A percentile compares a stretch with the other conserved stretches of the same genome.
Evolutionary conservation across 1,140 invertebrate species (phyloP).

Genomic region (Drepana arcuata): DNA sequence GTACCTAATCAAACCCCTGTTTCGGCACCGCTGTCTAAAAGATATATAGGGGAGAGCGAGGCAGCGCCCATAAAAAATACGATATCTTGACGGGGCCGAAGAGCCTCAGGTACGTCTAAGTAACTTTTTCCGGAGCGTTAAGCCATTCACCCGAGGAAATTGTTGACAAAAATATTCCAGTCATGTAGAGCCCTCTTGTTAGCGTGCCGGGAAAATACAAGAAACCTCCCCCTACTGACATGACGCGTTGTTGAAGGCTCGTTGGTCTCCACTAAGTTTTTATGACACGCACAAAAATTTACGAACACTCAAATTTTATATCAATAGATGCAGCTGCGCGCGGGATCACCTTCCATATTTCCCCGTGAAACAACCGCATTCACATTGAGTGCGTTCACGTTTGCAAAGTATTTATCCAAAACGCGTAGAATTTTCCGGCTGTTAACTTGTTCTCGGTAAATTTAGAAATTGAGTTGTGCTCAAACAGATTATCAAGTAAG

Average conservation of each 20-base stretch:
- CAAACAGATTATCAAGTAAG: no score
- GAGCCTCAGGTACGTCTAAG: conserved; percentile 44
- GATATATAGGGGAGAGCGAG: conserved; percentile 19
- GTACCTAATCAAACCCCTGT: no score
- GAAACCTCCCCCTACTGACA: conserved; percentile 41
- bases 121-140: conserved; percentile 44
- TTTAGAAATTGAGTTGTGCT: conserved; percentile 1
- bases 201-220: conserved; percentile 44
- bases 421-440: conserved; percentile 6
- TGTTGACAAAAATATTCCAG: conserved; percentile 61
- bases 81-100: conserved; percentile 36
- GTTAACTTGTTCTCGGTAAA: conserved; percentile 6
- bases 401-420: no score
- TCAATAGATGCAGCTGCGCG: conserved; percentile 20
- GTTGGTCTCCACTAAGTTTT: conserved; percentile 26
- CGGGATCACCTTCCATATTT: conserved; percentile 7
- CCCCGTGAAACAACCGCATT: no score
- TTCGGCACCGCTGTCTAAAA: conserved; percentile 10
- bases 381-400: no score
- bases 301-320: conserved; percentile 26
- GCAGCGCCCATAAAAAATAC: conserved; percentile 34
- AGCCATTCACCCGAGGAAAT: conserved; percentile 51
- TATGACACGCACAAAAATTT: conserved; percentile 22
- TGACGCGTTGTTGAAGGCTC: conserved; percentile 29
- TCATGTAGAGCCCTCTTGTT: conserved; percentile 58